phyloP scores from a whole-genome alignment of 2,113 vertebrate genomes.

The Neolamprologus longior region DNA sequence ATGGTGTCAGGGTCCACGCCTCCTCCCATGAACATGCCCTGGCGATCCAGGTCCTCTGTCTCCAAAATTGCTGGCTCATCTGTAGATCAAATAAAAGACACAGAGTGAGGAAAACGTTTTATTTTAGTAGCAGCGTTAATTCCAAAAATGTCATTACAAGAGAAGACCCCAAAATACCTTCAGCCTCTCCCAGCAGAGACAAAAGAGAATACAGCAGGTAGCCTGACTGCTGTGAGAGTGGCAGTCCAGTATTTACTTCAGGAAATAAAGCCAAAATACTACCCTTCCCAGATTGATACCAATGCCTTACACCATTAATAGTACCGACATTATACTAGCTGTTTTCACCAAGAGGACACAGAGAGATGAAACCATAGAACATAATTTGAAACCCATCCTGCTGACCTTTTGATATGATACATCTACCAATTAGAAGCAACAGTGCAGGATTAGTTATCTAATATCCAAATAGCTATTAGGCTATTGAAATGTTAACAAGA shows the following conservation, averaged over 20 bases:
- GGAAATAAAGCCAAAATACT: not conserved
- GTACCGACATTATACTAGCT: fast-evolving
- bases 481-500: not conserved
- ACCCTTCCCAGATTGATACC: not conserved
- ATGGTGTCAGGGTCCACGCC: constrained; percentile 82
- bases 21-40: constrained; percentile 66
- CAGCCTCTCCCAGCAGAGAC: not conserved
- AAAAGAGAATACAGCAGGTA: not conserved
- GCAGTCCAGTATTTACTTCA: not conserved
- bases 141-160: not conserved
- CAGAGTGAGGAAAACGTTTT: not conserved
- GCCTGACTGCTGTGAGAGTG: not conserved
- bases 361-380: not conserved
- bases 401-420: not conserved
- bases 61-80: constrained; percentile 92
- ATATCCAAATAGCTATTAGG: not conserved
- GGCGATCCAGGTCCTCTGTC: constrained; percentile 82
- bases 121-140: not conserved
- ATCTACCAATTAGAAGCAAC: not conserved
- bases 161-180: not conserved
- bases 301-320: not conserved
- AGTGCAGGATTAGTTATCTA: not conserved
- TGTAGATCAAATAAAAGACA: constrained; percentile 29
- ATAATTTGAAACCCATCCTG: not conserved
- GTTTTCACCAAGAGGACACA: not conserved